Evolutionary conservation across 2,113 vertebrate genomes (phyloP).

Genomic region (Camelus dromedarius): DNA sequence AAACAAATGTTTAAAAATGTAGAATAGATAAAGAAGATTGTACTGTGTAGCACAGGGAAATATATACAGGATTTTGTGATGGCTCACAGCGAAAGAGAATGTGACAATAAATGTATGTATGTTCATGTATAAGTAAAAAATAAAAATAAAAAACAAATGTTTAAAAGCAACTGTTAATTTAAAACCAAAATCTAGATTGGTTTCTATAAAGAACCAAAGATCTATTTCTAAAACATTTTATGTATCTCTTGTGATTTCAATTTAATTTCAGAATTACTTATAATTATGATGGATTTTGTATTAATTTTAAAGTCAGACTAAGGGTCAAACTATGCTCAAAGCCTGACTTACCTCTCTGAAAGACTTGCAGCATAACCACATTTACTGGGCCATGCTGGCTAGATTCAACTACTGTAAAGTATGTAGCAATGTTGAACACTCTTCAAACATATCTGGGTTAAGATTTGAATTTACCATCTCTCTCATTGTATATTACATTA

Average conservation of each 20-base stretch:
- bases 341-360: neutral
- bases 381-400: neutral
- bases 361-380: neutral
- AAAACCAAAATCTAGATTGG: neutral
- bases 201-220: neutral
- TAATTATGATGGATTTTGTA: neutral
- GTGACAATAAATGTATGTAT: too few species aligned
- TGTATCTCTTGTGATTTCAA: neutral
- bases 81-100: too few species aligned
- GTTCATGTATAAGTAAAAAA: too few species aligned
- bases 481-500: neutral
- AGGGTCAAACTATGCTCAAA: neutral
- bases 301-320: neutral
- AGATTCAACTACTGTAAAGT: neutral
- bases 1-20: neutral
- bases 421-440: neutral
- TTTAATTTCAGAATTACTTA: constrained; percentile 45
- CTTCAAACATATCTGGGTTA: neutral
- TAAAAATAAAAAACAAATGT: neutral
- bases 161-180: neutral
- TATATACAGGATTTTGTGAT: too few species aligned
- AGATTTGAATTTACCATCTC: neutral
- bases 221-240: neutral
- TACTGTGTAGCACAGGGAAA: too few species aligned
- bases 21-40: too few species aligned